A percentile compares a stretch with the other conserved stretches of the same genome.
These are phyloP conservation scores for Xylota segnis DNA, from an alignment of 2,888 invertebrate genomes.

Conservation along the genomic window DNA sequence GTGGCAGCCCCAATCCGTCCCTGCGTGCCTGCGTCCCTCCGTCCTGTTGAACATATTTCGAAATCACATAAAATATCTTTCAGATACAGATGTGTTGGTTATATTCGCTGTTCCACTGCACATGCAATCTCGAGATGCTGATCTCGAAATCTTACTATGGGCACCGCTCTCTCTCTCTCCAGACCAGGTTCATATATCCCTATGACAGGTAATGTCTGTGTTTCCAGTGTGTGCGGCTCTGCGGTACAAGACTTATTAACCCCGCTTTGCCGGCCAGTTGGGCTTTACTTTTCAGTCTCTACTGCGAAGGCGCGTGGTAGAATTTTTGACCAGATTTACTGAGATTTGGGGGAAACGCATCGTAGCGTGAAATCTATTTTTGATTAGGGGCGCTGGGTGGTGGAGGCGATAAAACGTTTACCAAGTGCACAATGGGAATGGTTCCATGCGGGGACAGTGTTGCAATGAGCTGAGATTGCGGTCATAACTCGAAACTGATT, in stretches of 20 bases:
- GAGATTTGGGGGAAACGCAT: slow-evolving; percentile 63
- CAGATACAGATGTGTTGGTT: slow-evolving; percentile 61
- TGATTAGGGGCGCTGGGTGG: slow-evolving; percentile 53
- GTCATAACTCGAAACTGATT: slow-evolving; percentile 34
- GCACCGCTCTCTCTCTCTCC: slow-evolving; percentile 37
- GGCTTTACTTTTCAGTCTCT: slow-evolving; percentile 66
- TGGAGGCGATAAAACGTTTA: slow-evolving; percentile 32
- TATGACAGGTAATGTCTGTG: slow-evolving; percentile 76
- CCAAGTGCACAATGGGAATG: neutral
- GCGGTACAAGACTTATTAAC: slow-evolving; percentile 71
- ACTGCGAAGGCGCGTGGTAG: slow-evolving; percentile 57
- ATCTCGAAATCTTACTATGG: slow-evolving; percentile 64
- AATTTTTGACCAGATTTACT: slow-evolving; percentile 31
- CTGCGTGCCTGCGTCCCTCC: neutral
- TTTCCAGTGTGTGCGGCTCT: slow-evolving; percentile 61
- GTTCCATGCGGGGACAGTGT: slow-evolving; percentile 22
- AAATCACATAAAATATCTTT: slow-evolving; percentile 76
- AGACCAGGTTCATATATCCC: slow-evolving; percentile 73
- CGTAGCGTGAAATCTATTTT: slow-evolving; percentile 70
- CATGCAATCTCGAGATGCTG: slow-evolving; percentile 73
- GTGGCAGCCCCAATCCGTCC: slow-evolving; percentile 1
- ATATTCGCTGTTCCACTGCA: slow-evolving; percentile 32
- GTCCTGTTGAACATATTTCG: slow-evolving; percentile 64
- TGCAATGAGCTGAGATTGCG: slow-evolving; percentile 36
- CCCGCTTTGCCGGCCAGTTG: slow-evolving; percentile 26